A percentile compares a stretch with the other conserved stretches of the same genome.
Conservation (phyloP, 2,888 invertebrate genomes). For the Laothoe populi region DNA sequence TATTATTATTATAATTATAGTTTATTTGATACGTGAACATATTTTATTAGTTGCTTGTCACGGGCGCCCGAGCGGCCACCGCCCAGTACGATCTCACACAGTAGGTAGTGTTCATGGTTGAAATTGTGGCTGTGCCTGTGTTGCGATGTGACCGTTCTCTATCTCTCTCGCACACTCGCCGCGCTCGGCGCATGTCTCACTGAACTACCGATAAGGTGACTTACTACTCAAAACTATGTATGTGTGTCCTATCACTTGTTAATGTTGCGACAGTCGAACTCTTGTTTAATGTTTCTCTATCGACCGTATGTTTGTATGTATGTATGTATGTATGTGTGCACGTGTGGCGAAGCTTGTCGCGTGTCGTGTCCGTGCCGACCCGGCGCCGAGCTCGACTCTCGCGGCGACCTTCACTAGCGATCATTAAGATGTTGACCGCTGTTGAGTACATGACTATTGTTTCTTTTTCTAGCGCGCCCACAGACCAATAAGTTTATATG, state of each 20-base stretch:
- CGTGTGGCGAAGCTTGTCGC: slow-evolving; percentile 64
- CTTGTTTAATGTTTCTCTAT: slow-evolving; percentile 48
- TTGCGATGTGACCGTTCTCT: slow-evolving; percentile 59
- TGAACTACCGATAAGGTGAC: slow-evolving; percentile 85
- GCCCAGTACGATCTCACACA: slow-evolving; percentile 46
- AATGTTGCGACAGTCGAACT: slow-evolving; percentile 55
- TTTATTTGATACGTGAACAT: slow-evolving; percentile 46
- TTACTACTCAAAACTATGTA: slow-evolving; percentile 89
- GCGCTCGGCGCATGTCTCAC: slow-evolving; percentile 69
- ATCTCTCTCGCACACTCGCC: slow-evolving; percentile 51
- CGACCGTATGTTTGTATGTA: slow-evolving; percentile 18
- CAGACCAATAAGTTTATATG: slow-evolving; percentile 83
- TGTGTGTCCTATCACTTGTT: slow-evolving; percentile 65
- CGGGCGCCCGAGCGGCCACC: slow-evolving; percentile 51
- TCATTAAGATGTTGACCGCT: slow-evolving; percentile 51
- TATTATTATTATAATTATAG: slow-evolving; percentile 53
- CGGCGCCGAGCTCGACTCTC: slow-evolving; percentile 33
- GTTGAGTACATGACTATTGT: slow-evolving; percentile 73
- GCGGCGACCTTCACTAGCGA: slow-evolving; percentile 32
- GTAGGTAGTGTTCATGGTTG: slow-evolving; percentile 62
- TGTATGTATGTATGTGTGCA: slow-evolving; percentile 6
- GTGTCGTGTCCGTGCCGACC: slow-evolving; percentile 44
- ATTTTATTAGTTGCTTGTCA: slow-evolving; percentile 50
- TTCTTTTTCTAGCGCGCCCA: slow-evolving; percentile 82
- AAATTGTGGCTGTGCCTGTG: slow-evolving; percentile 82